Evolutionary conservation across 2,888 invertebrate genomes (phyloP).

Genomic region (Cenopis cana): DNA sequence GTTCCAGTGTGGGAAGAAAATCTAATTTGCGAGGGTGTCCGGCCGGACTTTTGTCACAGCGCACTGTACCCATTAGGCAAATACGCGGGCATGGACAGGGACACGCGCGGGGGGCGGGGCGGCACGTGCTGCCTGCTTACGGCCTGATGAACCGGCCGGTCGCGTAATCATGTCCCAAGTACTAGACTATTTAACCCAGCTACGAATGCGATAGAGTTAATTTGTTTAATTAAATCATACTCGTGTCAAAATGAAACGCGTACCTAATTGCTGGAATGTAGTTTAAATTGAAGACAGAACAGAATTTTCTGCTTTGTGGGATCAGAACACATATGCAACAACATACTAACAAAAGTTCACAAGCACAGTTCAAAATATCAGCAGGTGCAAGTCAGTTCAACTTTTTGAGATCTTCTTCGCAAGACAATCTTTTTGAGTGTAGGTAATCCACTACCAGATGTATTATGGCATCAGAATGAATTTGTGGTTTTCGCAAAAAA

Average conservation of each 20-base stretch:
- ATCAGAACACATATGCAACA: not conserved
- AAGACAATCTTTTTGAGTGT: not conserved
- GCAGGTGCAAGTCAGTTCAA: not conserved
- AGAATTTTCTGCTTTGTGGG: not conserved
- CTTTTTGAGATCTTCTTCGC: not conserved
- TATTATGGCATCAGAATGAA: too few relatives aligned
- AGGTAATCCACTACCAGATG: not conserved
- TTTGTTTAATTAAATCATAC: constrained; percentile 28
- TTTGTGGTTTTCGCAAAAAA: too few relatives aligned
- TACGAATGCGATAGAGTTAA: constrained; percentile 24
- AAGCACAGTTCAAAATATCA: not conserved
- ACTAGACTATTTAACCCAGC: constrained; percentile 51
- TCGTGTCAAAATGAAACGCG: constrained; percentile 12
- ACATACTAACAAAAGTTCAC: not conserved
- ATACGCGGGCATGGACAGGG: constrained; percentile 60
- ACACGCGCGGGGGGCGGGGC: constrained; percentile 45
- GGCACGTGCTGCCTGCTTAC: constrained; percentile 75
- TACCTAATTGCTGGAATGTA: not conserved
- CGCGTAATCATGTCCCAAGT: constrained; percentile 73
- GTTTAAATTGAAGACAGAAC: not conserved
- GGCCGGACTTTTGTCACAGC: constrained; percentile 77
- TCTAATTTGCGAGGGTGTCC: constrained; percentile 74
- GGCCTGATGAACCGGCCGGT: constrained; percentile 66
- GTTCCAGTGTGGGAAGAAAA: constrained; percentile 58
- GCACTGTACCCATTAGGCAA: constrained; percentile 78